Conservation (phyloP, 2,113 vertebrate species). For the Cygnus atratus region DNA sequence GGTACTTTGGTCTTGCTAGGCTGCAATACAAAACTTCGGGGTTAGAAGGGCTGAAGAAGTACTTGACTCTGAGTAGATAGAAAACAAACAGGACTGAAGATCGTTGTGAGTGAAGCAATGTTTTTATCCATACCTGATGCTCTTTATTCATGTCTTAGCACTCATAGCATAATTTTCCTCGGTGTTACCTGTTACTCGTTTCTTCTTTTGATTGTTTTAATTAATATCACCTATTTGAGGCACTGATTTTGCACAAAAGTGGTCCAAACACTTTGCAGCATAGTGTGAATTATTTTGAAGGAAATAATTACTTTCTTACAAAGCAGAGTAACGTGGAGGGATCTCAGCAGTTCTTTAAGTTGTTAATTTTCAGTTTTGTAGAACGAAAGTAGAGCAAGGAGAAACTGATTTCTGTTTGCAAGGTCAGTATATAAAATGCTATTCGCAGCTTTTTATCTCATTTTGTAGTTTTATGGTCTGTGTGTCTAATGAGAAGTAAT, state of each 20-base stretch:
- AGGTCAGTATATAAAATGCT: constrained; percentile 41
- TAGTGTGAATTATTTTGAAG: neutral
- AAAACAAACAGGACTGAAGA: neutral
- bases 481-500: constrained; percentile 49
- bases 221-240: too few species aligned
- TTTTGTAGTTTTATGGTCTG: constrained; percentile 41
- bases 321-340: neutral
- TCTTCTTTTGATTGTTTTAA: neutral
- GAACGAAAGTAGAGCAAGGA: neutral
- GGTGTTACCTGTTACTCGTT: neutral
- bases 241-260: too few species aligned
- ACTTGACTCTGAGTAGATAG: neutral
- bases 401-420: neutral
- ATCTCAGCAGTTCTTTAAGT: neutral
- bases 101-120: neutral
- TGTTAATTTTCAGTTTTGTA: constrained; percentile 14
- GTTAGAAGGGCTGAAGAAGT: neutral
- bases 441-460: constrained; percentile 17
- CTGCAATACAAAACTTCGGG: neutral
- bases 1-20: neutral
- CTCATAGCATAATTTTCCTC: neutral
- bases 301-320: neutral
- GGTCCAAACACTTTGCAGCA: too few species aligned
- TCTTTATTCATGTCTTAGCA: neutral
- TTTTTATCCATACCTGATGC: neutral